phyloP scores from a whole-genome alignment of 1,140 invertebrate species.

The Bombus cullumanus region DNA sequence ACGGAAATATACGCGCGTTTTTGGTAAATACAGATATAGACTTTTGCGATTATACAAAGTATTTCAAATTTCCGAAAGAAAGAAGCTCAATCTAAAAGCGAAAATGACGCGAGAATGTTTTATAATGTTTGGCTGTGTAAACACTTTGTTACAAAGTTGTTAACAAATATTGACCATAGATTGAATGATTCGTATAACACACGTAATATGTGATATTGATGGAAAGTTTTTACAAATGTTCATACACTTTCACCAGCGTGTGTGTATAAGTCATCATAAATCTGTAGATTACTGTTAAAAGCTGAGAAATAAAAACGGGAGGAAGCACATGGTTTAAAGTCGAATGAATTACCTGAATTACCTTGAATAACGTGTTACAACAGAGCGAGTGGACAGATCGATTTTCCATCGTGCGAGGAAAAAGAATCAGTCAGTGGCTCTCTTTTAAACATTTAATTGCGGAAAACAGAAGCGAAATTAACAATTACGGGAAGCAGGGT shows the following conservation, averaged over 20 bases:
- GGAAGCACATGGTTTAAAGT: background rate
- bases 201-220: no score
- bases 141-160: background rate
- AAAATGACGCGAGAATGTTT: background rate
- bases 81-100: background rate
- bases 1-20: background rate
- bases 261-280: no score
- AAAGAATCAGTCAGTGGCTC: background rate
- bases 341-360: background rate
- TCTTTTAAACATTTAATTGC: conserved; percentile 50
- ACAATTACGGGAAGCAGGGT: conserved; percentile 35
- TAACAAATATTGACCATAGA: background rate
- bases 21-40: background rate
- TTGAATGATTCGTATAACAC: no score
- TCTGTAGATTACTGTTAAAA: background rate
- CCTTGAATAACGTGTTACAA: background rate
- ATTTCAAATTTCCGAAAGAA: background rate
- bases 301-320: background rate
- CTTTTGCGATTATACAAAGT: no score
- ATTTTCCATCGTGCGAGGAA: no score
- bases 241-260: no score
- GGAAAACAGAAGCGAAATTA: conserved; percentile 37
- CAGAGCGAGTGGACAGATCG: background rate
- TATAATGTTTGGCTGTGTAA: background rate
- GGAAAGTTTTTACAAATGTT: no score